These are phyloP conservation scores for Alitta virens DNA, from an alignment of 2,888 invertebrate species.

Conservation along the genomic window DNA sequence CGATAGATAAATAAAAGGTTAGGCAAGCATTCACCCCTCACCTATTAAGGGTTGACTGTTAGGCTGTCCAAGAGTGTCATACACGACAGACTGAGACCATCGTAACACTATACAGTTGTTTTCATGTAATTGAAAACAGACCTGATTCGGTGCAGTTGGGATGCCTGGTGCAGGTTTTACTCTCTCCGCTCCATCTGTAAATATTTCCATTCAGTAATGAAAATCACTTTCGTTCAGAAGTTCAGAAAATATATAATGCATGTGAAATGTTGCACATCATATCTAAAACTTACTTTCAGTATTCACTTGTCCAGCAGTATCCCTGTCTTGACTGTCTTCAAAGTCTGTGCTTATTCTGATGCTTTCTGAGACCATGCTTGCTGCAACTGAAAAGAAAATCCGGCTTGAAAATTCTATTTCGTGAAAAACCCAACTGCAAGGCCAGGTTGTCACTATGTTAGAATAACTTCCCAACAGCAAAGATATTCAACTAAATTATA, in stretches of 20 bases:
- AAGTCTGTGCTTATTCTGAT: not conserved
- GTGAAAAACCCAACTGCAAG: too few species aligned
- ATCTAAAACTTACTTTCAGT: not conserved
- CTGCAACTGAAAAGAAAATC: too few species aligned
- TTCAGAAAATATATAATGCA: too few species aligned
- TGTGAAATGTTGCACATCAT: too few species aligned
- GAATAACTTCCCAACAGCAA: too few species aligned
- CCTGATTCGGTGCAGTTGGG: slow-evolving; percentile 47
- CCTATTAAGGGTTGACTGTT: slow-evolving; percentile 41
- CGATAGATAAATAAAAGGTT: too few species aligned
- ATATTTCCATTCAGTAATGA: not conserved
- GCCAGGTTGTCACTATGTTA: too few species aligned
- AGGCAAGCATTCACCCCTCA: slow-evolving; percentile 25
- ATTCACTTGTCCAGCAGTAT: not conserved
- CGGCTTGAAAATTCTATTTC: too few species aligned
- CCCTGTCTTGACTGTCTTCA: not conserved
- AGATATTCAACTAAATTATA: not conserved
- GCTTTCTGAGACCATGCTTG: too few species aligned
- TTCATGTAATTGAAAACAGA: slow-evolving; percentile 37
- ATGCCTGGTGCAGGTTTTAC: slow-evolving; percentile 31
- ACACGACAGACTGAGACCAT: slow-evolving; percentile 43
- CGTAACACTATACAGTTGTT: slow-evolving; percentile 37
- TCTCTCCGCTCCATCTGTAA: not conserved
- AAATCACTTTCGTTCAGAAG: too few species aligned
- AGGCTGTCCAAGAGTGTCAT: slow-evolving; percentile 33